A percentile compares a stretch with the other conserved stretches of the same genome.
Conservation (phyloP, 2,113 vertebrate species). For the Gila orcuttii region DNA sequence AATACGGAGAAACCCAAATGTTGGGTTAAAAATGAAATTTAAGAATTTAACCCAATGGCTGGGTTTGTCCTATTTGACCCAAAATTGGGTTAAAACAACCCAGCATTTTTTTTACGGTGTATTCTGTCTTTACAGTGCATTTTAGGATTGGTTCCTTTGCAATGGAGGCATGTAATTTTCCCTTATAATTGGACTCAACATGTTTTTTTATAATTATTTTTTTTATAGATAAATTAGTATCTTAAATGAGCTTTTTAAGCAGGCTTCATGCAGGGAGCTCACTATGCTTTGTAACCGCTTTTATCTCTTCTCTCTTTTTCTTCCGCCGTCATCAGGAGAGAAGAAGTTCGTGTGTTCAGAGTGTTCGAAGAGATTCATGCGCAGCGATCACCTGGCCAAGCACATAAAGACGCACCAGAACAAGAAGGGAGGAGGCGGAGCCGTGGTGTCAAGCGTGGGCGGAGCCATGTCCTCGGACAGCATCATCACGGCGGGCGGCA, state of each 20-base stretch:
- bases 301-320: not conserved
- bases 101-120: too few species aligned
- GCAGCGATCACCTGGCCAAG: conserved; percentile 99
- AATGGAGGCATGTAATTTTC: too few species aligned
- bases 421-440: conserved; percentile 90
- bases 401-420: conserved; percentile 99
- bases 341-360: conserved; percentile 99
- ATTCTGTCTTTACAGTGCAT: too few species aligned
- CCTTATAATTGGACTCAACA: too few species aligned
- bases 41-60: too few species aligned
- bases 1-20: too few species aligned
- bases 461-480: conserved; percentile 87
- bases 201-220: not conserved
- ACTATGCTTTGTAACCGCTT: not conserved
- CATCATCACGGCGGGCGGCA: conserved; percentile 95
- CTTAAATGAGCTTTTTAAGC: not conserved
- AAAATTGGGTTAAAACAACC: too few species aligned
- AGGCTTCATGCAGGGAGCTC: not conserved
- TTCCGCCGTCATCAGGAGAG: conserved; percentile 82
- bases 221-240: not conserved
- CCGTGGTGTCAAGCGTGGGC: conserved; percentile 91
- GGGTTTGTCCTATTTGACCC: too few species aligned
- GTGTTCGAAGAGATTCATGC: conserved; percentile 99
- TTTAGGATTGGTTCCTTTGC: too few species aligned
- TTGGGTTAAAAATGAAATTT: too few species aligned